Percentiles rank a stretch among this genome's conserved stretches.
phyloP scores from a whole-genome alignment of 2,797 vertebrate species.

The Sebastes kiyomatsui region DNA sequence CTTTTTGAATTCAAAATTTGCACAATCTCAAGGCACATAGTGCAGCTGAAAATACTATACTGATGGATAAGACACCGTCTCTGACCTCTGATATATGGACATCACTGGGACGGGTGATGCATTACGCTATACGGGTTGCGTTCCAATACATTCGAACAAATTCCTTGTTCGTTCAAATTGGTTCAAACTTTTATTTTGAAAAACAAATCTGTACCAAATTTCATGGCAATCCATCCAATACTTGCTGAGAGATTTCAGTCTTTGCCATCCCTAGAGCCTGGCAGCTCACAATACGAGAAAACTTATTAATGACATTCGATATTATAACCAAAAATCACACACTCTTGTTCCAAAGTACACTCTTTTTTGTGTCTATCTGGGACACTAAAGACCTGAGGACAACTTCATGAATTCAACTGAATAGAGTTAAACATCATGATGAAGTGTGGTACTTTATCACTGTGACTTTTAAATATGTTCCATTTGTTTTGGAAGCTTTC shows the following conservation, averaged over 20 bases:
- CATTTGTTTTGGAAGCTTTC: background rate
- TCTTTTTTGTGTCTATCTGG: background rate
- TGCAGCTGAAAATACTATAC: background rate
- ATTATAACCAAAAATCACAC: background rate
- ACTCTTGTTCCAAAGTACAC: background rate
- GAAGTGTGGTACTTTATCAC: background rate
- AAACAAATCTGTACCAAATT: background rate
- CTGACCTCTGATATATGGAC: background rate
- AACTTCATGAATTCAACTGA: background rate
- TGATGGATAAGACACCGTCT: background rate
- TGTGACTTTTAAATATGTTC: background rate
- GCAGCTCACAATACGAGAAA: background rate
- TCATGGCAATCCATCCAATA: background rate
- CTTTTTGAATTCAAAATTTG: too few species aligned
- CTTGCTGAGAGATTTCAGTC: background rate
- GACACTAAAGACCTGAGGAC: background rate
- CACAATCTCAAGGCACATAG: too few species aligned
- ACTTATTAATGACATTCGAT: background rate
- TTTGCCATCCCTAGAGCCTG: background rate
- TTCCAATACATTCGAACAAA: background rate
- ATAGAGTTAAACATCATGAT: background rate
- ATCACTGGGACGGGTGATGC: background rate
- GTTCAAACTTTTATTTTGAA: background rate
- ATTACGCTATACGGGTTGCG: background rate
- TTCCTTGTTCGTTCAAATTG: background rate